phyloP scores from a whole-genome alignment of 2,888 invertebrate genomes.

The Cheilosia impressa region DNA sequence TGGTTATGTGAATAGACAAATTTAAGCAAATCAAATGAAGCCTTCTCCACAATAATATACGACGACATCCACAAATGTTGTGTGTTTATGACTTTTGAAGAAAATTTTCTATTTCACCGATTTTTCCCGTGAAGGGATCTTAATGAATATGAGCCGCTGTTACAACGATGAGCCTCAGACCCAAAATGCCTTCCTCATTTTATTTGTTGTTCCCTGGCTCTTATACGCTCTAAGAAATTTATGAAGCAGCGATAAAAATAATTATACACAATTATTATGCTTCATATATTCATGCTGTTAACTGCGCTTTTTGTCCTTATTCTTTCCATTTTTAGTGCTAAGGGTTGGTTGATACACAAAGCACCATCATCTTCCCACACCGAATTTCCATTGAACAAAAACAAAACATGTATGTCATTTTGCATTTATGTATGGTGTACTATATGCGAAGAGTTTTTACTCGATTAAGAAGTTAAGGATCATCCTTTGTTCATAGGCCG shows the following conservation, averaged over 20 bases:
- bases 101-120: constrained; percentile 63
- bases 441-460: constrained; percentile 53
- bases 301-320: constrained; percentile 62
- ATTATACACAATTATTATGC: constrained; percentile 70
- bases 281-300: constrained; percentile 71
- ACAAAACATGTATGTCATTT: constrained; percentile 56
- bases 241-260: constrained; percentile 69
- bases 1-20: constrained; percentile 46
- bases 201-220: constrained; percentile 17
- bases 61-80: constrained; percentile 47
- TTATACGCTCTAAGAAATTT: constrained; percentile 44
- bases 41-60: constrained; percentile 41
- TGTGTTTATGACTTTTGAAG: constrained; percentile 70
- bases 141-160: constrained; percentile 17
- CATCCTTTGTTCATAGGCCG: constrained; percentile 51
- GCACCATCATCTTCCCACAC: constrained; percentile 18
- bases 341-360: constrained; percentile 24
- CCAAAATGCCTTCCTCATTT: constrained; percentile 37
- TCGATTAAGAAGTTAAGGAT: constrained; percentile 64
- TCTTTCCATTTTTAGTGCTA: constrained; percentile 43
- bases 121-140: constrained; percentile 38
- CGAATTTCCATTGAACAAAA: constrained; percentile 52
- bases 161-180: constrained; percentile 6
- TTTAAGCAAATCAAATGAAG: constrained; percentile 61
- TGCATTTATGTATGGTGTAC: constrained; percentile 53